Evolutionary conservation across 2,113 vertebrate species (phyloP), one percentile per base, ranked within the genome.

Genomic region (Campylomormyrus tamandua): DNA sequence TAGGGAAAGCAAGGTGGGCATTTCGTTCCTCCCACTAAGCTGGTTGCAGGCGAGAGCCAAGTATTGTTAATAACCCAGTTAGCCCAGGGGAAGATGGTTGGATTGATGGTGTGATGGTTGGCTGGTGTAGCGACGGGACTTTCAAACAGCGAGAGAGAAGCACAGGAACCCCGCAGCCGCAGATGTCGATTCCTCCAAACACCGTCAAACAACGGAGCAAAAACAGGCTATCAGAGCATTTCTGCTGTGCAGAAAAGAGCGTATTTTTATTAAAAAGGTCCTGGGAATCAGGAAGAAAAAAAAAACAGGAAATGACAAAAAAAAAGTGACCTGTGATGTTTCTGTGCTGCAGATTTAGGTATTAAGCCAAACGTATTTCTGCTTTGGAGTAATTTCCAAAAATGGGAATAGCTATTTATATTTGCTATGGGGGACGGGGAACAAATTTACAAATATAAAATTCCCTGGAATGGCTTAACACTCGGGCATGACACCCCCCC

Each of bases 91-190:
- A 42, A 80, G 74, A 80, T 42, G 74, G 74, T 80, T 17, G 17
- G 74, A 80, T 80, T 80, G 35, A 80, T 80, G 74, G 74, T 80
- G 74, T 80, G 74, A 80, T 42, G 74, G 74, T 80, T 80, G 74
- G 74, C 74, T 50, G 24, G 49, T 27, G n/a, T 1, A 15, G 46
- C n/a, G 13, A 27, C 8, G n/a, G 83, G 48, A 49, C n/a, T n/a
- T 86, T 86, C 48, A 50, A 50, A 48, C 83, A 17, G n/a, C 4
- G n/a, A 5, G 24, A 13, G 3, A 19, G 35, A 80, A 6, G 15
- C 74, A 6, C 15, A 42, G 74, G 19, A 80, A 19, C 35, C 74
- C 31, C 1, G 17, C 74, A 35, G 27, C 15, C 5, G 2, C 74
- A 35, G 74, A 80, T 80, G 74, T 80, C 13, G 31, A 42, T 80